phyloP scores from a whole-genome alignment of 2,888 invertebrate species.

The Drosophila yooni region DNA sequence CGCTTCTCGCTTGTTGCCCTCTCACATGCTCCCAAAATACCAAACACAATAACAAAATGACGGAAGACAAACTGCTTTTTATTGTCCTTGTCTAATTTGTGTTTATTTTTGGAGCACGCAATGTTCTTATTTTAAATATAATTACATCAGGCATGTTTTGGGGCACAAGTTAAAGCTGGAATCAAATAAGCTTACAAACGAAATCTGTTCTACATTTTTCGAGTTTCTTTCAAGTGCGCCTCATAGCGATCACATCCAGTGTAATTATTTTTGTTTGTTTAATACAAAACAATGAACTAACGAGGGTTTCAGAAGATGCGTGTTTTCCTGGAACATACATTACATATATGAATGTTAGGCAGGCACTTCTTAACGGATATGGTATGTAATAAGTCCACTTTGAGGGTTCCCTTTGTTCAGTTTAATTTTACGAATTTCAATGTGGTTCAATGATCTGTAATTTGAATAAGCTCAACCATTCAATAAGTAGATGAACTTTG shows the following conservation, averaged over 20 bases:
- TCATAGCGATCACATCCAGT: neutral
- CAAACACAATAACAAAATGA: conserved; percentile 7
- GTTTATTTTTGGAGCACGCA: conserved; percentile 40
- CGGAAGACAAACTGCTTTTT: conserved; percentile 19
- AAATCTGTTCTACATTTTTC: neutral
- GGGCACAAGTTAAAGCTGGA: conserved; percentile 14
- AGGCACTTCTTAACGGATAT: neutral
- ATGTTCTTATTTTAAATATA: conserved; percentile 20
- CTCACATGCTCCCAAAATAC: conserved; percentile 8
- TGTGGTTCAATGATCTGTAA: neutral
- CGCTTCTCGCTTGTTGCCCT: conserved; percentile 16
- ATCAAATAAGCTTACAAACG: conserved; percentile 17
- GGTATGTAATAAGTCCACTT: neutral
- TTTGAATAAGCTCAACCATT: neutral
- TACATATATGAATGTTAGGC: neutral
- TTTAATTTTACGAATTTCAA: neutral
- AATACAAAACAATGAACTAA: neutral
- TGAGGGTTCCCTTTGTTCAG: neutral
- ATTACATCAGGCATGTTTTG: conserved; percentile 17
- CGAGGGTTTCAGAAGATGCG: neutral
- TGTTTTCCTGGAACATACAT: neutral
- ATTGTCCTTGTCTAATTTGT: conserved; percentile 38
- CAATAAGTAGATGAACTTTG: conserved; percentile 7
- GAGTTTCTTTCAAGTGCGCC: neutral
- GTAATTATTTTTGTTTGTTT: neutral